Percentiles rank a stretch among this genome's conserved stretches.
Conservation (phyloP, 1,140 invertebrate species). For the Stenopsyche tienmushanensis region DNA sequence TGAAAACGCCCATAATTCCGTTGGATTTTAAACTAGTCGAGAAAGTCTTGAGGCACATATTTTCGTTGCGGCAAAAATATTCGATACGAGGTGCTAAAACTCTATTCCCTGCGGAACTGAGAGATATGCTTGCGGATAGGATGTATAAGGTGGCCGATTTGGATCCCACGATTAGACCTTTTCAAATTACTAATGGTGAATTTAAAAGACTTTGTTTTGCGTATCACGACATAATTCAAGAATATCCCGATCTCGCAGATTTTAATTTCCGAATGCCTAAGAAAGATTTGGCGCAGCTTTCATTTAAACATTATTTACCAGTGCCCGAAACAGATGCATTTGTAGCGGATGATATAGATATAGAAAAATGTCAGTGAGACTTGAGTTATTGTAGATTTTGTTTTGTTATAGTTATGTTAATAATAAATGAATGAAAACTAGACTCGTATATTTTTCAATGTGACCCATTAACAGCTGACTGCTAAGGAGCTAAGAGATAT, state of each 20-base stretch:
- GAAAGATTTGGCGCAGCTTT: too few relatives aligned
- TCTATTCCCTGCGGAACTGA: conserved; percentile 73
- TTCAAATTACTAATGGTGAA: conserved; percentile 75
- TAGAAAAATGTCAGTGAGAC: too few relatives aligned
- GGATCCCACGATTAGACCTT: conserved; percentile 66
- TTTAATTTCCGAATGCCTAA: conserved; percentile 70
- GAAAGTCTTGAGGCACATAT: conserved; percentile 85
- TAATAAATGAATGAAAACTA: too few relatives aligned
- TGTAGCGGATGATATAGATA: too few relatives aligned
- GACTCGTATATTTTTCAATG: too few relatives aligned
- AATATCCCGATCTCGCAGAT: conserved; percentile 66
- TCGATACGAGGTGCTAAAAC: conserved; percentile 68
- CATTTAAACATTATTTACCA: too few relatives aligned
- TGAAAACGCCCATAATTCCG: conserved; percentile 72
- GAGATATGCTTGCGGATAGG: conserved; percentile 65
- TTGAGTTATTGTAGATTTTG: too few relatives aligned
- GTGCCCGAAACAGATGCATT: too few relatives aligned
- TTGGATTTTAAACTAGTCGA: conserved; percentile 86
- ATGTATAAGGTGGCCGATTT: conserved; percentile 76
- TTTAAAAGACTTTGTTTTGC: conserved; percentile 73
- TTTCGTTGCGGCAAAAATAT: conserved; percentile 86
- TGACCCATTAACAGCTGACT: too few relatives aligned
- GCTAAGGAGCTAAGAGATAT: too few relatives aligned
- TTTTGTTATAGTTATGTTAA: too few relatives aligned
- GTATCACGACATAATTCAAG: conserved; percentile 71